Base-by-base conservation (phyloP, 2,888 invertebrate species). In the Scelioninae gen. 1 region DNA sequence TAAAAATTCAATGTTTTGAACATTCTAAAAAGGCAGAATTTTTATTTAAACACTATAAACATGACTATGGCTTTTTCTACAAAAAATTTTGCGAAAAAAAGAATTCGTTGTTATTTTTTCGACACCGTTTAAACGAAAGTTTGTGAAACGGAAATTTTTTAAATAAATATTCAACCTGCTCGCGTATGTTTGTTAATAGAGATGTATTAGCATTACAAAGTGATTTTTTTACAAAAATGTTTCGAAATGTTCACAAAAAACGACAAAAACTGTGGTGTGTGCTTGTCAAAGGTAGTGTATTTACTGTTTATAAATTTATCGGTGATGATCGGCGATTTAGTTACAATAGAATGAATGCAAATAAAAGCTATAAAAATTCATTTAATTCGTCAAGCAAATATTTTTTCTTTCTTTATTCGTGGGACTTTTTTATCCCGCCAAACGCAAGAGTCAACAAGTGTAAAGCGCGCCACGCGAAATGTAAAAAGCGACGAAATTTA, bases 291-390 rank as follows among this genome's bases (percentile, higher is more conserved):
- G 56, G 34, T 49, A 34, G 58, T 49, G 38, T 58, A 58, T 69
- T 58, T 58, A 13, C 34, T 58, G 49, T 69, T 69, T 69, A 58
- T 45, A 49, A 69, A 69, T 69, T 69, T 69, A 49, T 69, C 49
- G 16, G 11, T 2, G 55, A 40, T 55, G 56, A 68, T 58, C 32
- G 47, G 13, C 15, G 69, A 58, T 69, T 69, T 69, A 23, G 49
- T 38, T 58, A 49, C 69, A 47, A 56, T 49, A 49, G 47, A 69
- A 34, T n/a, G 15, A 56, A 65, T 38, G 16, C 16, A 58, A 47
- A 34, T 34, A 58, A 31, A 47, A 56, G 10, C 8, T 11, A 16
- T n/a, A 68, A 68, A 51, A 43, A 6, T 32, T 8, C 23, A 40
- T 66, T 56, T 68, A 58, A 47, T 47, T 58, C 47, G 56, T 16